Evolutionary conservation across 2,797 vertebrate genomes (phyloP).

Genomic region (Rhinichthys osculus): DNA sequence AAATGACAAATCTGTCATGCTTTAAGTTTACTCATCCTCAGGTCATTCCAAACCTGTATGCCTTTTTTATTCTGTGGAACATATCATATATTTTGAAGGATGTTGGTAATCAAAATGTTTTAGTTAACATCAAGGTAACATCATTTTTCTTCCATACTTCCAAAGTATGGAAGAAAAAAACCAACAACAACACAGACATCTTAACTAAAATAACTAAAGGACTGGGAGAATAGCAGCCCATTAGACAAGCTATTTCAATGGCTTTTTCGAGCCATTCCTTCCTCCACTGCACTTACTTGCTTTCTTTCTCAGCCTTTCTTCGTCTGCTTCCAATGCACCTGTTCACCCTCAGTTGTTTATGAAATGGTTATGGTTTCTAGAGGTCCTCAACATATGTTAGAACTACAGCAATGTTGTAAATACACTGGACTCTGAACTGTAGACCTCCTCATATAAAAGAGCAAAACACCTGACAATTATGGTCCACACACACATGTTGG

Average conservation of each 20-base stretch:
- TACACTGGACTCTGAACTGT: neutral
- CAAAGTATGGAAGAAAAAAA: neutral
- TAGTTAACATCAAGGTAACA: neutral
- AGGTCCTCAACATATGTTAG: neutral
- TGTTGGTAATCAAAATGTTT: neutral
- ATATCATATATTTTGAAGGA: neutral
- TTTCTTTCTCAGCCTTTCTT: conserved; percentile 57
- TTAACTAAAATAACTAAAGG: conserved; percentile 5
- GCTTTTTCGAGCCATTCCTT: conserved; percentile 6
- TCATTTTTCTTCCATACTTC: too few species aligned
- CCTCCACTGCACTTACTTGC: conserved; percentile 10
- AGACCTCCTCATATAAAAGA: conserved; percentile 46
- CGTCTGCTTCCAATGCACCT: conserved; percentile 60
- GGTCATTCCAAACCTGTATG: neutral
- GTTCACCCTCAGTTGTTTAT: conserved; percentile 47
- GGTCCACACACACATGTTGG: conserved; percentile 33
- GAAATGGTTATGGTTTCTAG: conserved; percentile 5
- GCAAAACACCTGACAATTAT: conserved; percentile 31
- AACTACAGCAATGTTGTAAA: neutral
- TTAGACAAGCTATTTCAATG: conserved; percentile 36
- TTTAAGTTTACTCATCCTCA: neutral
- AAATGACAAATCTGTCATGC: neutral
- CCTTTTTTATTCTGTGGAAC: neutral
- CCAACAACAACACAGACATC: neutral
- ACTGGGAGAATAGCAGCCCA: conserved; percentile 30